Evolutionary conservation across 2,797 vertebrate genomes (phyloP).

Genomic region (Aeoliscus strigatus): DNA sequence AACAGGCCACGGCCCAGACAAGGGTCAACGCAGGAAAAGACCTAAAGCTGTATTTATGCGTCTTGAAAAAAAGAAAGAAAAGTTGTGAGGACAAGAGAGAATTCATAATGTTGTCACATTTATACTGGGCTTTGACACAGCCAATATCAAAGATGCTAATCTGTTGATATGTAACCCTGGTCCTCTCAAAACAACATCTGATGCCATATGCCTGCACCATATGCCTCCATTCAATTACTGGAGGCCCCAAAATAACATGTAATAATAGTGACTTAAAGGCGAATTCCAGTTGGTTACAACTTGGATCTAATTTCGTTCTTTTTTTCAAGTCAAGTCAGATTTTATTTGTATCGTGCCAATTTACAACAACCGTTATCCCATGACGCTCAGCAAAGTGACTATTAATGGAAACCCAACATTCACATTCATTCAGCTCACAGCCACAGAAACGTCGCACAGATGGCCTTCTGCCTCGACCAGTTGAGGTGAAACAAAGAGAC

Average conservation of each 20-base stretch:
- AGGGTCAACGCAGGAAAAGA: constrained; percentile 64
- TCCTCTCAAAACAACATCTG: constrained; percentile 37
- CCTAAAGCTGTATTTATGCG: constrained; percentile 60
- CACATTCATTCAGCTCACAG: too few relatives aligned
- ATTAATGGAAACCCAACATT: too few relatives aligned
- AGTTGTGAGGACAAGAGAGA: constrained; percentile 17
- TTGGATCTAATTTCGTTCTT: not conserved
- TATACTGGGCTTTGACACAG: constrained; percentile 2
- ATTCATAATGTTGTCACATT: constrained; percentile 14
- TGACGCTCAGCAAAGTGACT: too few relatives aligned
- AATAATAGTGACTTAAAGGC: not conserved
- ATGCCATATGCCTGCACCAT: constrained; percentile 45
- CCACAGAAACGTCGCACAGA: too few relatives aligned
- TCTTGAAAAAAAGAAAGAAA: constrained; percentile 33
- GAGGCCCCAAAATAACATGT: constrained; percentile 5
- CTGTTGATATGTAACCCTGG: constrained; percentile 31
- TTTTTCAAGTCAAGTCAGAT: too few relatives aligned
- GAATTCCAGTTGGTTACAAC: not conserved
- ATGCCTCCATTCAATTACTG: constrained; percentile 40
- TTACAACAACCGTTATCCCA: too few relatives aligned
- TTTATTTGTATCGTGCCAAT: too few relatives aligned
- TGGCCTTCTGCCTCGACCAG: too few relatives aligned
- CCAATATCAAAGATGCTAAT: constrained; percentile 19
- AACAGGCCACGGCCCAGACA: constrained; percentile 48
- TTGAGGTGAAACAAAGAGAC: too few relatives aligned